Percentiles rank a stretch among this genome's conserved stretches.
Conservation (phyloP, 2,113 vertebrate genomes). For the Rhagologus leucostigma region DNA sequence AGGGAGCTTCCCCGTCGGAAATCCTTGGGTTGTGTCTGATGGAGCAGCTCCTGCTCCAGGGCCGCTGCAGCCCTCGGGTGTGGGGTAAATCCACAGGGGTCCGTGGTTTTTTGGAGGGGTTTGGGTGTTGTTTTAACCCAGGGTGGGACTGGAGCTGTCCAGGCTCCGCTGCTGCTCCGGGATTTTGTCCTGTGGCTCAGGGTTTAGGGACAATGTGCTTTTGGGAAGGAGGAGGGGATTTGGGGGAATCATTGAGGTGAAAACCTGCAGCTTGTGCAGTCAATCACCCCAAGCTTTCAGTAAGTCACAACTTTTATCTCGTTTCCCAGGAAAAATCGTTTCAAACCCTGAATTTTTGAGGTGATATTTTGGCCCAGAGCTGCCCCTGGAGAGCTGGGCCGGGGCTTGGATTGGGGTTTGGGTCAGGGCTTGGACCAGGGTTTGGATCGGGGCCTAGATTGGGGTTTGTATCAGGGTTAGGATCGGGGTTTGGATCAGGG, state of each 20-base stretch:
- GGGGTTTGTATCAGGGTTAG: neutral
- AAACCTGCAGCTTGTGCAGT: neutral
- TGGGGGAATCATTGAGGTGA: neutral
- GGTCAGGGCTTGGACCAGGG: neutral
- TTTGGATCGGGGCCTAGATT: neutral
- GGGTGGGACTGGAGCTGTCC: neutral
- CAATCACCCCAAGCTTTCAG: neutral
- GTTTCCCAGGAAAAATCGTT: neutral
- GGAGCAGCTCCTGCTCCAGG: neutral
- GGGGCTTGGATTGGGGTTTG: fast-evolving
- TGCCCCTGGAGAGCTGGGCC: neutral
- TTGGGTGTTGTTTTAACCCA: neutral
- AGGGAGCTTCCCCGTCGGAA: neutral
- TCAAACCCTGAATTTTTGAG: neutral
- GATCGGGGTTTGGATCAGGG: neutral
- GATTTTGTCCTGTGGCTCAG: neutral
- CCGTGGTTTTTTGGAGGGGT: neutral
- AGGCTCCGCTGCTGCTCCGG: neutral
- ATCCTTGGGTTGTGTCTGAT: neutral
- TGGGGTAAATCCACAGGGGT: neutral
- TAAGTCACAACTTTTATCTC: neutral
- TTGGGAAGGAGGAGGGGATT: neutral
- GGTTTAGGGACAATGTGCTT: neutral
- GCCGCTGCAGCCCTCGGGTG: fast-evolving
- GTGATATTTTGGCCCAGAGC: neutral